Percentiles rank a stretch among this genome's conserved stretches.
phyloP scores from a whole-genome alignment of 2,113 vertebrate genomes.

The Varanus komodoensis region DNA sequence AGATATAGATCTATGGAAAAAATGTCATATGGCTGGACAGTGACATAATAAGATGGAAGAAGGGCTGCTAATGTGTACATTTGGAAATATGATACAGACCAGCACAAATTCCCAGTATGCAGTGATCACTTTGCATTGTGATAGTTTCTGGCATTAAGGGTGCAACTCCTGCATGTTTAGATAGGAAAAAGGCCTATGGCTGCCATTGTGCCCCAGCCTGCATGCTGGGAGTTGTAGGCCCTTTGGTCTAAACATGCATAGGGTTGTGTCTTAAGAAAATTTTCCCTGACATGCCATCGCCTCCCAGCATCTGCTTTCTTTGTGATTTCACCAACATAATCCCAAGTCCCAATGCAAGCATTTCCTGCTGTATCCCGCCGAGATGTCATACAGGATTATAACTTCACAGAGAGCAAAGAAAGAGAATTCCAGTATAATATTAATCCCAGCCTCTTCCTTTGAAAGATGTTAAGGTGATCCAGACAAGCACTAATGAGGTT shows the following conservation, averaged over 20 bases:
- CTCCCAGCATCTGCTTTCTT: background rate
- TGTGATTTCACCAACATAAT: conserved; percentile 20
- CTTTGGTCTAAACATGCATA: too few relatives aligned
- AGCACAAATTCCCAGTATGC: background rate
- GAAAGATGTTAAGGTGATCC: background rate
- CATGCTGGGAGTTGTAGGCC: too few relatives aligned
- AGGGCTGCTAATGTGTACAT: background rate
- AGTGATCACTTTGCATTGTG: background rate
- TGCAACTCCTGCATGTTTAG: too few relatives aligned
- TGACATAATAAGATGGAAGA: background rate
- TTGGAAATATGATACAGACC: background rate
- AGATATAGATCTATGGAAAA: background rate
- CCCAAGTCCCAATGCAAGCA: conserved; percentile 2
- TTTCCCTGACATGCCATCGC: conserved; percentile 6
- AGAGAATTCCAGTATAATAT: background rate
- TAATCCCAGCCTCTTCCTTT: background rate
- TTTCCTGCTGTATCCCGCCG: conserved; percentile 4
- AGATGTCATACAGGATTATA: conserved; percentile 20
- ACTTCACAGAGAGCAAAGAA: background rate
- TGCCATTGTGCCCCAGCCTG: too few relatives aligned
- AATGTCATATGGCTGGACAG: background rate
- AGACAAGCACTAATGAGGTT: background rate
- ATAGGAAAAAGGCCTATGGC: too few relatives aligned
- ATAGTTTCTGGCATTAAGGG: background rate
- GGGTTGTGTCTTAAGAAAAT: background rate